Percentiles rank a stretch among this genome's conserved stretches.
Conservation (phyloP, 2,888 invertebrate species). For the Polydrusus tereticollis region DNA sequence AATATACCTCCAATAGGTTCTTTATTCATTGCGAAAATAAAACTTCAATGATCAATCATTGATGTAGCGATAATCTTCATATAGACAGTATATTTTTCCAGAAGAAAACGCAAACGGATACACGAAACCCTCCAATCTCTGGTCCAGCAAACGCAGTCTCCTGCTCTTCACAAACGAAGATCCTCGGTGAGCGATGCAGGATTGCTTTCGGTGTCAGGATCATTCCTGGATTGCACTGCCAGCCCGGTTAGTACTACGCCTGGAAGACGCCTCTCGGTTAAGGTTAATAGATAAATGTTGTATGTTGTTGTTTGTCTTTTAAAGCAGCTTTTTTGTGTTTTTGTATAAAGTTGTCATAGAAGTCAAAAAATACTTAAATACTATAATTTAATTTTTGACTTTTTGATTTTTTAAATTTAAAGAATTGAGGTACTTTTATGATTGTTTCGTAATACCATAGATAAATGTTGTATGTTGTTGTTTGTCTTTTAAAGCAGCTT, state of each 20-base stretch:
- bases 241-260: constrained; percentile 77
- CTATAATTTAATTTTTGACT: no score
- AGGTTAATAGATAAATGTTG: constrained; percentile 27
- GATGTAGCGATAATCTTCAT: no score
- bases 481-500: neutral
- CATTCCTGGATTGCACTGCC: constrained; percentile 89
- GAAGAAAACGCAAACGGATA: constrained; percentile 87
- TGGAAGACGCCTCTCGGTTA: constrained; percentile 30
- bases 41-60: no score
- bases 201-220: constrained; percentile 86
- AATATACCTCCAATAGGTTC: no score
- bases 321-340: neutral
- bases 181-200: constrained; percentile 90
- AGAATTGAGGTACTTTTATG: no score
- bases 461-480: constrained; percentile 16
- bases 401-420: no score
- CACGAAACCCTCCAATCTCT: constrained; percentile 73
- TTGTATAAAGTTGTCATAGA: no score
- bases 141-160: constrained; percentile 68
- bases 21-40: no score
- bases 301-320: constrained; percentile 8
- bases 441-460: no score
- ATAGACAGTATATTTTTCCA: no score
- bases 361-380: no score
- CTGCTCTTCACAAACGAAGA: constrained; percentile 81